A percentile compares a stretch with the other conserved stretches of the same genome.
phyloP scores from a whole-genome alignment of 2,797 vertebrate genomes.

The Phalanger gymnotis region DNA sequence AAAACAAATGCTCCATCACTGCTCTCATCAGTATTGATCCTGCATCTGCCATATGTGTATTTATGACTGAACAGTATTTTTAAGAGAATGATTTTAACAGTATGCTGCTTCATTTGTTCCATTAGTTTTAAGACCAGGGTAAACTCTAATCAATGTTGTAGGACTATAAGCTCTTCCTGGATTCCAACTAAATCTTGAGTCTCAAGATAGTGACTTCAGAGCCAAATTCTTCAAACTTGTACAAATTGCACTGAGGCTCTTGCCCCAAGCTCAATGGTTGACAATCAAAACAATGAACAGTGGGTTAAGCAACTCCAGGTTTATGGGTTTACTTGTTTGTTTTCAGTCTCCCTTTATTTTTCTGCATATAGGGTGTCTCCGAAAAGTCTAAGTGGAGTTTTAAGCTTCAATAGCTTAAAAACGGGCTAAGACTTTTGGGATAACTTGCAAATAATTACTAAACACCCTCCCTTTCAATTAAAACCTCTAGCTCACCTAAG shows the following conservation, averaged over 20 bases:
- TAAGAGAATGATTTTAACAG: neutral
- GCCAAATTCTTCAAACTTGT: neutral
- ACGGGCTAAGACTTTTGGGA: neutral
- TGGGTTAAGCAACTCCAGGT: neutral
- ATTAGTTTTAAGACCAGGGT: neutral
- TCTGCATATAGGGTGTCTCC: neutral
- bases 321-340: neutral
- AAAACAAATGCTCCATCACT: neutral
- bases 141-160: neutral
- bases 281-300: neutral
- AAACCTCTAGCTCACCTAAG: neutral
- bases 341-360: neutral
- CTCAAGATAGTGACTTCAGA: neutral
- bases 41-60: neutral
- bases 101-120: neutral
- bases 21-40: neutral
- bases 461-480: neutral
- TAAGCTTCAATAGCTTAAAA: neutral
- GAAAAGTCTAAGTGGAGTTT: neutral
- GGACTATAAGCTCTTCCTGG: neutral
- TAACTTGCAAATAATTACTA: neutral
- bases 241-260: neutral
- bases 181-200: neutral
- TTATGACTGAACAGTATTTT: neutral
- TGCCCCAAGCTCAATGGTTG: neutral